A percentile compares a stretch with the other conserved stretches of the same genome.
Conservation (phyloP, 2,797 vertebrate genomes). For the Channallabes apus region DNA sequence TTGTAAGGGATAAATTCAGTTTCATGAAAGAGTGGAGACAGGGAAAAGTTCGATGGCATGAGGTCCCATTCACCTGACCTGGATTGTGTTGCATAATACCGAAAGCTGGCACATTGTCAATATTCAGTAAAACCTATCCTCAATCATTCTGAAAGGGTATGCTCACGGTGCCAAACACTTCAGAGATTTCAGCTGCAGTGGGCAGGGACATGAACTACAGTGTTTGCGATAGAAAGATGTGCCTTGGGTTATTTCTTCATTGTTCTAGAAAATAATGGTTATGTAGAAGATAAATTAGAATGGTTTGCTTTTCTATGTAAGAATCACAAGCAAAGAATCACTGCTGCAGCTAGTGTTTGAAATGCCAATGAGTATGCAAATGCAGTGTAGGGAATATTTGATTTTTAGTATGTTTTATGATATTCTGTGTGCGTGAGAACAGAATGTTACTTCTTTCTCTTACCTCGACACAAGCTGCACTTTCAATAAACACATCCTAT, state of each 20-base stretch:
- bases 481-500: too few species aligned
- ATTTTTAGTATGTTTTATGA: too few species aligned
- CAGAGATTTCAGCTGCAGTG: background rate
- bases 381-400: background rate
- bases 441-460: too few species aligned
- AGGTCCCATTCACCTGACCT: constrained; percentile 11
- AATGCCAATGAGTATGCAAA: too few species aligned
- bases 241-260: background rate
- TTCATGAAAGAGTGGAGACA: background rate
- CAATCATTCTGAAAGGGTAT: background rate
- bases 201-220: background rate
- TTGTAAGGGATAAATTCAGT: background rate
- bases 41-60: background rate
- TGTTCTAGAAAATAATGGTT: constrained; percentile 1
- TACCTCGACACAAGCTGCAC: too few species aligned
- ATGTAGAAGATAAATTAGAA: background rate
- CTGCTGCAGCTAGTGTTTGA: background rate
- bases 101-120: background rate
- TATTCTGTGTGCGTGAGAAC: too few species aligned
- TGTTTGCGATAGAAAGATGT: background rate
- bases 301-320: background rate
- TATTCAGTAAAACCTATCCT: background rate
- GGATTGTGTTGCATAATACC: background rate
- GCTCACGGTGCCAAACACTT: background rate
- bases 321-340: background rate